A percentile compares a stretch with the other conserved stretches of the same genome.
These are phyloP conservation scores for Lagodon rhomboides DNA, from an alignment of 2,797 vertebrate species.

Conservation along the genomic window DNA sequence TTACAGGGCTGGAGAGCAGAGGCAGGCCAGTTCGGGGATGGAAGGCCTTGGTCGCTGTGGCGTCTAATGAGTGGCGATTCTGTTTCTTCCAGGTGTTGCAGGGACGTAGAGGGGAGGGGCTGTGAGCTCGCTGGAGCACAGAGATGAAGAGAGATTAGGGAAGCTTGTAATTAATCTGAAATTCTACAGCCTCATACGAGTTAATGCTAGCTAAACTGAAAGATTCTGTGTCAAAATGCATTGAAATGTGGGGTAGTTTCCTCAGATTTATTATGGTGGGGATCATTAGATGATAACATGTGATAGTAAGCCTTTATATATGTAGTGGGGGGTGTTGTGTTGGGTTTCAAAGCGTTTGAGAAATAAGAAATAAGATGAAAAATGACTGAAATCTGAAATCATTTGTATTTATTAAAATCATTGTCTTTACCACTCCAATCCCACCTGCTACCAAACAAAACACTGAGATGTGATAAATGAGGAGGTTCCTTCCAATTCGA, in stretches of 20 bases:
- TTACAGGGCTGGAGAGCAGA: conserved; percentile 98
- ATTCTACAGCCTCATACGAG: no score
- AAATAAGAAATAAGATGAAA: no score
- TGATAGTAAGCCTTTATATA: no score
- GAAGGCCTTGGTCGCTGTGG: conserved; percentile 95
- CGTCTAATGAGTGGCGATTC: conserved; percentile 93
- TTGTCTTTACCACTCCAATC: background rate
- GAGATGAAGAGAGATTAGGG: conserved; percentile 30
- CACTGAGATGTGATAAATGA: background rate
- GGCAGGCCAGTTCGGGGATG: conserved; percentile 97
- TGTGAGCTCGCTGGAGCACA: conserved; percentile 83
- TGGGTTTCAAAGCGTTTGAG: no score
- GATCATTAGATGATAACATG: no score
- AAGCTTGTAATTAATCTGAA: conserved; percentile 10
- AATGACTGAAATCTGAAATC: background rate
- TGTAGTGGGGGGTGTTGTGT: no score
- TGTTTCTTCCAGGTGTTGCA: conserved; percentile 92
- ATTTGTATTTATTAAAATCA: background rate
- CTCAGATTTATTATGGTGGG: no score
- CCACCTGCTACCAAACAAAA: background rate
- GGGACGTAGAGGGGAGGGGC: conserved; percentile 87
- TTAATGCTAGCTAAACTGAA: no score
- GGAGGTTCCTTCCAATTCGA: background rate
- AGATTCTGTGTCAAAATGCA: no score
- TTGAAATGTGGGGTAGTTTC: no score